Evolutionary conservation across 2,888 invertebrate genomes (phyloP), one percentile per base, ranked within the genome.

Genomic region (Drosophila anomalipes): DNA sequence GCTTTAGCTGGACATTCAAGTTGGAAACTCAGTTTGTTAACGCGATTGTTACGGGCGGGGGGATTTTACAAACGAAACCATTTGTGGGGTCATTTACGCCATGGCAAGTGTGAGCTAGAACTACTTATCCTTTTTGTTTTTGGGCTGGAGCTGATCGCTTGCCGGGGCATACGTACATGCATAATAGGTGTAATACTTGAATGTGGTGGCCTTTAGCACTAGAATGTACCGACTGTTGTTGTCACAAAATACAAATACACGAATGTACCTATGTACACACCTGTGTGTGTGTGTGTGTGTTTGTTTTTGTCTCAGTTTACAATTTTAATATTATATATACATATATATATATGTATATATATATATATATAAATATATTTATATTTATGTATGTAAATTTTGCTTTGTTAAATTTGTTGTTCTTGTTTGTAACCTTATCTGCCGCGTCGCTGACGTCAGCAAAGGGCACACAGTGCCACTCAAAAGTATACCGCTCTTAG

Each of bases 401-500:
- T 56, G 56, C 53, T 32, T 30, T 52, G 47, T 67, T 65, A 37
- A 53, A 71, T 68, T 76, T 73, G 72, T 76, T 64, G 63, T 66
- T 80, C 30, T 47, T 47, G 53, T 64, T 75, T 77, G 84, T 79
- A 83, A 83, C 81, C 68, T 86, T 82, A 84, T 86, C 83, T 79
- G 82, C 59, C 64, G 74, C 58, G 70, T 73, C 73, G 73, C 47
- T 81, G 76, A 68, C 76, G 74, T 74, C 81, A 75, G 71, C 74
- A 70, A 47, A 67, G 70, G 78, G 77, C 82, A 87, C 83, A 86
- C 82, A 83, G 86, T 86, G 83, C 74, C 78, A 47, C 73, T 82
- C 47, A 83, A 83, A 85, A 75, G 75, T 81, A 70, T 69, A 61
- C 60, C 52, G 70, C 44, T 70, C 26, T 70, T 41, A 63, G 49